Percentiles rank a stretch among this genome's conserved stretches.
These are phyloP conservation scores for Coenobita brevimanus DNA, from an alignment of 1,140 invertebrate genomes.

Conservation along the genomic window DNA sequence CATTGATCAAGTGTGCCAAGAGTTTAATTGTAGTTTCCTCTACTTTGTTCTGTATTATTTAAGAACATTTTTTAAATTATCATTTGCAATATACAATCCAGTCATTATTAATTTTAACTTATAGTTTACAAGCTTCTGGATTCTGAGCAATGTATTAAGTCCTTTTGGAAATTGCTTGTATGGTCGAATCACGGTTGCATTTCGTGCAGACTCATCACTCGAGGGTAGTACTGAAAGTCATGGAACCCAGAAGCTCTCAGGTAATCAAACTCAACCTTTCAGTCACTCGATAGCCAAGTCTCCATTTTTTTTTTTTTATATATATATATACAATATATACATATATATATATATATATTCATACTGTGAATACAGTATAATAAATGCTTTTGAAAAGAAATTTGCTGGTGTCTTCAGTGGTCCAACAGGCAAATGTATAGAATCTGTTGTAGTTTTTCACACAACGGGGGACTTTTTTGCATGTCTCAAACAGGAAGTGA, in stretches of 20 bases:
- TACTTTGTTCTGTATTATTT: slow-evolving; percentile 37
- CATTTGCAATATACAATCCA: slow-evolving; percentile 6
- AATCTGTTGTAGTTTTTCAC: slow-evolving; percentile 40
- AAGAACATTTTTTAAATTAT: neutral
- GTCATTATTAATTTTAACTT: slow-evolving; percentile 11
- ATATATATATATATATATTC: too few species aligned
- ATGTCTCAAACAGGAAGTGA: slow-evolving; percentile 30
- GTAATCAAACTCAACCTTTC: slow-evolving; percentile 33
- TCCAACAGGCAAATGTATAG: slow-evolving; percentile 16
- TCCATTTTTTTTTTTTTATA: too few species aligned
- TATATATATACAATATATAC: neutral
- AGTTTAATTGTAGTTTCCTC: slow-evolving; percentile 37
- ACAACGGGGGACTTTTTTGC: neutral
- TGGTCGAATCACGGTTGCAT: neutral
- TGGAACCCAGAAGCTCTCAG: slow-evolving; percentile 50
- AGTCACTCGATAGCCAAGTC: slow-evolving; percentile 6
- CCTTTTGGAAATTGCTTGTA: neutral
- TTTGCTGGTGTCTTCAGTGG: slow-evolving; percentile 31
- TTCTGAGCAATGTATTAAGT: neutral
- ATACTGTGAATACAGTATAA: too few species aligned
- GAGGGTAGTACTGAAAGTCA: slow-evolving; percentile 2
- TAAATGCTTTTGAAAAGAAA: neutral
- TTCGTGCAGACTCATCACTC: neutral
- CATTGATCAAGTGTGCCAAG: slow-evolving; percentile 55
- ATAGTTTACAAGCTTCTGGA: slow-evolving; percentile 51